These are phyloP conservation scores for Gopherus flavomarginatus DNA, from an alignment of 2,113 vertebrate genomes.

Conservation along the genomic window DNA sequence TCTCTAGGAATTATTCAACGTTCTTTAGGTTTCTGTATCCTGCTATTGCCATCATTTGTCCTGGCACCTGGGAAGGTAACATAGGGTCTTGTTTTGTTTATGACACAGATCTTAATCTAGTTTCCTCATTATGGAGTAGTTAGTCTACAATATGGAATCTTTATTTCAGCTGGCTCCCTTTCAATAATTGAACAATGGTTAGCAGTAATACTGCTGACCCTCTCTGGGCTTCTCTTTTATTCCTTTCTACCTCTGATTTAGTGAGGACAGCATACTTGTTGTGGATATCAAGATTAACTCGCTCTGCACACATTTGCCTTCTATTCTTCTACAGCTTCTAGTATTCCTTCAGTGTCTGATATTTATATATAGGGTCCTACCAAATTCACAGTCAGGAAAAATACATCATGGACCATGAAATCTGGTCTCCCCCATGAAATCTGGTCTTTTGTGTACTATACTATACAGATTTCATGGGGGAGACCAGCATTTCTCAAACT, in stretches of 20 bases:
- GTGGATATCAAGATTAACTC: rapidly evolving
- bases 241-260: not conserved
- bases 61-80: not conserved
- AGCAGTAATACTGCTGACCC: too few relatives aligned
- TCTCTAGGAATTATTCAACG: not conserved
- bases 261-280: not conserved
- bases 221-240: not conserved
- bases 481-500: too few relatives aligned
- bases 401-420: too few relatives aligned
- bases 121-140: not conserved
- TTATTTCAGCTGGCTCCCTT: not conserved
- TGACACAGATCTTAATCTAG: not conserved
- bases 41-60: not conserved
- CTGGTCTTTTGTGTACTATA: too few relatives aligned
- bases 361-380: too few relatives aligned
- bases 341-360: not conserved
- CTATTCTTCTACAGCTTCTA: not conserved
- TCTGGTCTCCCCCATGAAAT: too few relatives aligned
- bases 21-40: not conserved
- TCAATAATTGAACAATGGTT: not conserved
- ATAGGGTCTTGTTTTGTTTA: not conserved
- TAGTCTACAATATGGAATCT: not conserved
- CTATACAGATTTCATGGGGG: too few relatives aligned
- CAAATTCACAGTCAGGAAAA: too few relatives aligned
- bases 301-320: not conserved